Evolutionary conservation across 2,888 invertebrate species (phyloP).

Genomic region (Microplitis manilae): DNA sequence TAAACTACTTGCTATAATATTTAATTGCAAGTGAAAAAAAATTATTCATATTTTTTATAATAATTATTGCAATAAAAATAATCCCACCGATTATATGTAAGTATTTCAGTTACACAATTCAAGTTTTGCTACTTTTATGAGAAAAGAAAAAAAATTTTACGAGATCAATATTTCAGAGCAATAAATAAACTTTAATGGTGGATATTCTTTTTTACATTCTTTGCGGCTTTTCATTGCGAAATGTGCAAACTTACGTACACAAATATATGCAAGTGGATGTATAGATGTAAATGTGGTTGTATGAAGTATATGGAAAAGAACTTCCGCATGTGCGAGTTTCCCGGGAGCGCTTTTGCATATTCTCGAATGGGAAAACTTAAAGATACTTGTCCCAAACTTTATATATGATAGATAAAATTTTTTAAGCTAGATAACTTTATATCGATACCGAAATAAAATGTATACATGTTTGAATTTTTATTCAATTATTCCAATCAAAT

Average conservation of each 20-base stretch:
- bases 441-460: constrained; percentile 47
- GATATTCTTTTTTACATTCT: too few relatives aligned
- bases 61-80: neutral
- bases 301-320: constrained; percentile 18
- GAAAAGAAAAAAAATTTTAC: too few relatives aligned
- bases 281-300: constrained; percentile 23
- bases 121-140: too few relatives aligned
- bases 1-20: neutral
- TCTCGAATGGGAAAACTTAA: constrained; percentile 44
- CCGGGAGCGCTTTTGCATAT: constrained; percentile 15
- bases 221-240: too few relatives aligned
- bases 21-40: neutral
- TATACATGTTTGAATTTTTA: too few relatives aligned
- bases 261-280: too few relatives aligned
- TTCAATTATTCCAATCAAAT: too few relatives aligned
- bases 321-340: constrained; percentile 4
- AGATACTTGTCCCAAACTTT: constrained; percentile 40
- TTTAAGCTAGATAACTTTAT: constrained; percentile 47
- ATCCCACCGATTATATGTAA: too few relatives aligned
- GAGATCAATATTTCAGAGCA: too few relatives aligned
- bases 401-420: constrained; percentile 43
- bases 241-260: too few relatives aligned
- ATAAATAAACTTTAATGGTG: too few relatives aligned
- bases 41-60: neutral
- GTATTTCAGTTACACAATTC: too few relatives aligned